phyloP scores from a whole-genome alignment of 2,113 vertebrate species.

The Marmota flaviventris region DNA sequence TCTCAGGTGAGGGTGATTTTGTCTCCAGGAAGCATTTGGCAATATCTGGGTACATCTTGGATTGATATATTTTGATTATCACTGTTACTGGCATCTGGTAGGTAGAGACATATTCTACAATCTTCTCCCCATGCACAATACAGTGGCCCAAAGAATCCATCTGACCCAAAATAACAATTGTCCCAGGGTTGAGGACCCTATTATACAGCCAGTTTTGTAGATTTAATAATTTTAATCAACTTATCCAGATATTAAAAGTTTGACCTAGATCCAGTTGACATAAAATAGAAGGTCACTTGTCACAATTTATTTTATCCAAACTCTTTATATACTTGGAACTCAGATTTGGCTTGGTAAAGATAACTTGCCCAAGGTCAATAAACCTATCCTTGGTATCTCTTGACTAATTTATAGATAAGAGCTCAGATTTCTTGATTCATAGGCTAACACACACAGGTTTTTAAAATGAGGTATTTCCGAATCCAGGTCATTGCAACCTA shows the following conservation, averaged over 20 bases:
- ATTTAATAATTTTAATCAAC: background rate
- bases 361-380: background rate
- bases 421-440: background rate
- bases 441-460: background rate
- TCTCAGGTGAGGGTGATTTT: background rate
- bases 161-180: background rate
- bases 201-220: background rate
- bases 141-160: background rate
- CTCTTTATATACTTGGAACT: background rate
- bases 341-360: background rate
- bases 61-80: background rate
- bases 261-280: background rate
- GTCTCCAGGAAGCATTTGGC: background rate
- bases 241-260: background rate
- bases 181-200: background rate
- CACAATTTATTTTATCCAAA: slow-evolving; percentile 4
- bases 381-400: background rate
- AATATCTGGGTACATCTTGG: background rate
- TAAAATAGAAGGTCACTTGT: slow-evolving; percentile 30
- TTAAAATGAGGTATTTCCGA: background rate
- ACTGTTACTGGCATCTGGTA: background rate
- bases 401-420: background rate
- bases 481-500: background rate
- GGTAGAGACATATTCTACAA: fast-evolving
- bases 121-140: background rate